phyloP scores from a whole-genome alignment of 2,888 invertebrate genomes.

The Cephus sareptanus region DNA sequence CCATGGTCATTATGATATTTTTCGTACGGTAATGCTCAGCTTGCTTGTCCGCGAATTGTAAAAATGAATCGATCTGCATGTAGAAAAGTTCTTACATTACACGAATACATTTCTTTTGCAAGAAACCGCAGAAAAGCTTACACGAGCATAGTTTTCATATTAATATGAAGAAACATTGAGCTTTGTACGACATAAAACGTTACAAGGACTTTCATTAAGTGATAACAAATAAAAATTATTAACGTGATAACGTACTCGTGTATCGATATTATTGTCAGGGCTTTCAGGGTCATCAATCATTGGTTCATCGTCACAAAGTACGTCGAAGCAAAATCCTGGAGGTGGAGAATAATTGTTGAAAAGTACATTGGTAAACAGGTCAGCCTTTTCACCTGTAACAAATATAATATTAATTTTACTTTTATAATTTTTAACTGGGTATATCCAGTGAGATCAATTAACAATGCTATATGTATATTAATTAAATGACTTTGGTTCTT shows the following conservation, averaged over 20 bases:
- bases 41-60: conserved; percentile 71
- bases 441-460: too few relatives aligned
- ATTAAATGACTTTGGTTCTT: too few relatives aligned
- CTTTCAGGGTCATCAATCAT: conserved; percentile 86
- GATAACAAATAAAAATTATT: neutral
- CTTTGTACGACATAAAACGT: neutral
- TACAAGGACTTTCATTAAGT: neutral
- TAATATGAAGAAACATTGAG: neutral
- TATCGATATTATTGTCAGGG: conserved; percentile 85
- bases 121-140: neutral
- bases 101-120: conserved; percentile 8
- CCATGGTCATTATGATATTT: conserved; percentile 89
- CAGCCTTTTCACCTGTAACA: conserved; percentile 70
- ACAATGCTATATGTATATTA: too few relatives aligned
- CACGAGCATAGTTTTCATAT: neutral
- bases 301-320: conserved; percentile 84
- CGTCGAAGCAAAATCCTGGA: conserved; percentile 92
- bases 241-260: conserved; percentile 54
- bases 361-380: conserved; percentile 86
- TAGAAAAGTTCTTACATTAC: conserved; percentile 13
- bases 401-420: neutral
- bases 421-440: neutral
- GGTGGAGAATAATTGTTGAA: conserved; percentile 88
- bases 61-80: conserved; percentile 65
- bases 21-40: conserved; percentile 73